These are phyloP conservation scores for Megatriorchis doriae DNA, from an alignment of 2,113 vertebrate species.

Conservation along the genomic window DNA sequence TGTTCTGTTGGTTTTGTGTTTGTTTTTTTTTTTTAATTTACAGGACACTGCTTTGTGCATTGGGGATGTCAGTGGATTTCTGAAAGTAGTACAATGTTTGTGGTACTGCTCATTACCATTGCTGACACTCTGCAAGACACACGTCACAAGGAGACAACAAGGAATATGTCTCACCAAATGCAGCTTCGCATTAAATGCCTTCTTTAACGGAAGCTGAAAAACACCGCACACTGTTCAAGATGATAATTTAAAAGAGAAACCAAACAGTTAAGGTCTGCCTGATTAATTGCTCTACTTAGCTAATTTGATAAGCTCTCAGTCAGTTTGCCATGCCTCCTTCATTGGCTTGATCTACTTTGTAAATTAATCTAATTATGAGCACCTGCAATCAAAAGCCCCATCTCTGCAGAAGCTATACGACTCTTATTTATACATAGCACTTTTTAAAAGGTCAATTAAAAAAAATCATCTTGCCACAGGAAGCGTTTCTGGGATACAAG, in stretches of 20 bases:
- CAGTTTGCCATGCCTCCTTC: neutral
- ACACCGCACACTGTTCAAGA: neutral
- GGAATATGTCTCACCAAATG: neutral
- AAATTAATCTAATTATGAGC: constrained; percentile 30
- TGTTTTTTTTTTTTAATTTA: neutral
- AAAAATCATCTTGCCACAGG: neutral
- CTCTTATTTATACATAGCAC: neutral
- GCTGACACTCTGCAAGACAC: accelerated
- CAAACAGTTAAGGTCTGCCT: neutral
- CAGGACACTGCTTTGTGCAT: neutral
- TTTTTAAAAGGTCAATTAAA: neutral
- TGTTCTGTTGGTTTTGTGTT: too few species aligned
- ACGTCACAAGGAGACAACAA: neutral
- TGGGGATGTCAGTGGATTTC: neutral
- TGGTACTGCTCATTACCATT: neutral
- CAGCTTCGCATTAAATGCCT: neutral
- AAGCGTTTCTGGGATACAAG: neutral
- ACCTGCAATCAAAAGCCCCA: neutral
- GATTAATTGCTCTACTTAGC: constrained; percentile 45
- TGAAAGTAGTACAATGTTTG: accelerated
- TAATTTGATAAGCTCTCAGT: constrained; percentile 31
- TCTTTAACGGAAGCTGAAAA: neutral
- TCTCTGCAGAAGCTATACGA: neutral
- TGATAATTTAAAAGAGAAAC: neutral
- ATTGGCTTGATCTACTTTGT: neutral